A percentile compares a stretch with the other conserved stretches of the same genome.
These are phyloP conservation scores for Gymnodraco acuticeps DNA, from an alignment of 2,797 vertebrate species.

Conservation along the genomic window DNA sequence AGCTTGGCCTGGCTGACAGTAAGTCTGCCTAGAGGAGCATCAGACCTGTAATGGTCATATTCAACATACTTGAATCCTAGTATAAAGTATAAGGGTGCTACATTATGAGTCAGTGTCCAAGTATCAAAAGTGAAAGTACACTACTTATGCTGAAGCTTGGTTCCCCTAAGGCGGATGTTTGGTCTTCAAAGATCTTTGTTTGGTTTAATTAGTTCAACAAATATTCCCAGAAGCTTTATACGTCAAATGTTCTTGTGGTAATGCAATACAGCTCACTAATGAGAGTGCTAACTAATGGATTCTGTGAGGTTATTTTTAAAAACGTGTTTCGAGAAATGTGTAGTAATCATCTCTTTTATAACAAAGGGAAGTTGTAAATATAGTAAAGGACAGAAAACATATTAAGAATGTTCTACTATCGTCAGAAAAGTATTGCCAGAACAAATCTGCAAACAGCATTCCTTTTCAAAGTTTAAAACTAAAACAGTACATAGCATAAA, in stretches of 20 bases:
- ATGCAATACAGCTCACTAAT: neutral
- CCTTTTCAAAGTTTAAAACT: neutral
- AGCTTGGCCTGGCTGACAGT: conserved; percentile 35
- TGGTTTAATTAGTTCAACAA: conserved; percentile 53
- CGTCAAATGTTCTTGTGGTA: conserved; percentile 1
- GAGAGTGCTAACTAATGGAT: neutral
- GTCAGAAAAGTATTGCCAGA: neutral
- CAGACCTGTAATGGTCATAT: neutral
- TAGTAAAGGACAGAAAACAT: neutral
- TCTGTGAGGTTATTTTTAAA: neutral
- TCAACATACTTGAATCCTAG: conserved; percentile 13
- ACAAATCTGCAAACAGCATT: too few relatives aligned
- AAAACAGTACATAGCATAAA: neutral
- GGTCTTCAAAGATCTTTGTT: conserved; percentile 25
- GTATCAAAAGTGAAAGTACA: neutral
- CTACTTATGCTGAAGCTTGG: neutral
- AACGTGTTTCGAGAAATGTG: neutral
- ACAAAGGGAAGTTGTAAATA: neutral
- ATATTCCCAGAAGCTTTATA: conserved; percentile 43
- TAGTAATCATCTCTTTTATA: neutral
- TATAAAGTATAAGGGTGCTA: neutral
- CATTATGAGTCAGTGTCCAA: neutral
- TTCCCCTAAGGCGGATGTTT: neutral
- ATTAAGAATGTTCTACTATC: neutral
- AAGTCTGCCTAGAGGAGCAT: neutral